These are phyloP conservation scores for Morinoia aosen DNA, from an alignment of 2,888 invertebrate genomes.

Conservation along the genomic window DNA sequence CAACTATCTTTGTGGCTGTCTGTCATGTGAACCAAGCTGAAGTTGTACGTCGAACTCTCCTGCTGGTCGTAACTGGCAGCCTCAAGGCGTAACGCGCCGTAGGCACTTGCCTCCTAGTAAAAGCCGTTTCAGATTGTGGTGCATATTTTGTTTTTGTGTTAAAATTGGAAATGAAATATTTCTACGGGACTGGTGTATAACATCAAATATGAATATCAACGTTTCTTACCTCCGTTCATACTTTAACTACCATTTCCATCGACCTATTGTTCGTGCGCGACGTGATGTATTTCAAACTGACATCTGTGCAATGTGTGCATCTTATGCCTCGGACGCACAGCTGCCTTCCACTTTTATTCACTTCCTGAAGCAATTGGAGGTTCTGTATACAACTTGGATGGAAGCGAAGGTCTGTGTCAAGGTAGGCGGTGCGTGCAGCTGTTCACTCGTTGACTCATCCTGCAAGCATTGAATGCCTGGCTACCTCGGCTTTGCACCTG, in stretches of 20 bases:
- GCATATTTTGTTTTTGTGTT: background rate
- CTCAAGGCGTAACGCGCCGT: background rate
- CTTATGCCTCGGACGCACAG: background rate
- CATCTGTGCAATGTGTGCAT: background rate
- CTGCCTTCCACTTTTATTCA: background rate
- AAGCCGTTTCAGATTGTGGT: background rate
- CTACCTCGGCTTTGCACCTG: background rate
- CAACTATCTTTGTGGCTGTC: background rate
- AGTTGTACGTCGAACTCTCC: background rate
- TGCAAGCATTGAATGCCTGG: background rate
- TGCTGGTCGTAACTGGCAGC: background rate
- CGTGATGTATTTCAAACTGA: background rate
- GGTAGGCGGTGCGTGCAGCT: background rate
- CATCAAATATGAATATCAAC: too few relatives aligned
- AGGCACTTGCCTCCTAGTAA: background rate
- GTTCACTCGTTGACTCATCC: background rate
- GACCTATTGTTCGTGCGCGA: background rate
- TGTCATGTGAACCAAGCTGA: background rate
- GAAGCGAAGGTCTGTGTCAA: slow-evolving; percentile 3
- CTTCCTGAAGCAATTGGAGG: background rate
- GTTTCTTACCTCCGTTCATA: too few relatives aligned
- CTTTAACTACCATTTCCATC: background rate
- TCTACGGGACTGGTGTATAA: background rate
- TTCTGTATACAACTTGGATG: background rate
- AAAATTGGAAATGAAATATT: background rate